A percentile compares a stretch with the other conserved stretches of the same genome.
Evolutionary conservation across 2,113 vertebrate genomes (phyloP).

Genomic region (Polyodon spathula): DNA sequence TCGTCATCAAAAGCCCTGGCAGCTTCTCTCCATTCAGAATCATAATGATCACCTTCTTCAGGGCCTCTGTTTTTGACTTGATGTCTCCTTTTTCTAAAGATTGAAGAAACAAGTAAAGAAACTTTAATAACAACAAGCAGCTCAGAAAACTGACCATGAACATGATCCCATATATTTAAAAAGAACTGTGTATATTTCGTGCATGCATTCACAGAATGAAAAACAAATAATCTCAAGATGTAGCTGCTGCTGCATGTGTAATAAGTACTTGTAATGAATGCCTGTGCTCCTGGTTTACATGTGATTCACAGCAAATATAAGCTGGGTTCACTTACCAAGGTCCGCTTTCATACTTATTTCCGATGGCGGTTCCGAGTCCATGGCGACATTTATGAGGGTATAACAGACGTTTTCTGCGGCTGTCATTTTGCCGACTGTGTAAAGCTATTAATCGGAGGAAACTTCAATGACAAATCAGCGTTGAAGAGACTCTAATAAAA

Average conservation of each 20-base stretch:
- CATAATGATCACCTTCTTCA: constrained; percentile 99
- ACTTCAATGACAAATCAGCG: constrained; percentile 27
- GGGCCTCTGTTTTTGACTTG: constrained; percentile 88
- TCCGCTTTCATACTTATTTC: constrained; percentile 95
- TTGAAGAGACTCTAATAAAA: constrained; percentile 13
- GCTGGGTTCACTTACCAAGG: constrained; percentile 60
- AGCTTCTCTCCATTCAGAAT: constrained; percentile 96
- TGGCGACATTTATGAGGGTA: constrained; percentile 91
- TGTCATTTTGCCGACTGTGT: constrained; percentile 70
- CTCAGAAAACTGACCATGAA: too few relatives aligned
- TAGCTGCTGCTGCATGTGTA: too few relatives aligned
- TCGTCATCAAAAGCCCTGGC: constrained; percentile 95
- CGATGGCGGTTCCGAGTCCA: constrained; percentile 91
- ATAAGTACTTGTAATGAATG: too few relatives aligned
- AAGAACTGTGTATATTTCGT: too few relatives aligned
- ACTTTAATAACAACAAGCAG: too few relatives aligned
- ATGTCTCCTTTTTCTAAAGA: constrained; percentile 91
- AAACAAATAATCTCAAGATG: too few relatives aligned
- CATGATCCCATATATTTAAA: too few relatives aligned
- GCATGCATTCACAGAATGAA: too few relatives aligned
- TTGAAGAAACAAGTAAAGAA: neutral
- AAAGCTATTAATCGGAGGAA: constrained; percentile 17
- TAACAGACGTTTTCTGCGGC: constrained; percentile 98
- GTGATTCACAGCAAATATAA: constrained; percentile 9
- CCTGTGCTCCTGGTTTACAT: neutral